phyloP scores from a whole-genome alignment of 2,797 vertebrate genomes.

The Anomalospiza imberbis region DNA sequence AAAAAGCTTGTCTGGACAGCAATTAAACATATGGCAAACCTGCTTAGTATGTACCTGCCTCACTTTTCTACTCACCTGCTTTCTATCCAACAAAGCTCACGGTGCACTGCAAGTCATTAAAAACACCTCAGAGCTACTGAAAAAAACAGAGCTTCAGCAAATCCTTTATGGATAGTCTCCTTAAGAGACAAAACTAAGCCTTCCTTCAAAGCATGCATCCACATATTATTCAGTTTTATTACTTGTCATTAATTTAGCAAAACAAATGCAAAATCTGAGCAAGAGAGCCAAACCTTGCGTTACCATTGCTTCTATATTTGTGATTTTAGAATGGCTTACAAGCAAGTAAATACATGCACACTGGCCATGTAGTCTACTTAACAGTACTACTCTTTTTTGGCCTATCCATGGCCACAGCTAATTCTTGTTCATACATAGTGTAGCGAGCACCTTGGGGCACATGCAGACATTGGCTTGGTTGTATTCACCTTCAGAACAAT shows the following conservation, averaged over 20 bases:
- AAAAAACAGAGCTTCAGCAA: not conserved
- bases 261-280: not conserved
- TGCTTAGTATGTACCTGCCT: not conserved
- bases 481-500: not conserved
- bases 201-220: not conserved
- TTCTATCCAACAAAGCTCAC: not conserved
- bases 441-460: rapidly evolving
- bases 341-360: not conserved
- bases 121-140: not conserved
- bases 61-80: not conserved
- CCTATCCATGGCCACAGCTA: not conserved
- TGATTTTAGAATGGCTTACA: not conserved
- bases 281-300: rapidly evolving
- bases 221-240: not conserved
- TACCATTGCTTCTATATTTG: not conserved
- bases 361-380: not conserved
- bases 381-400: not conserved
- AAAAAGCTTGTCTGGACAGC: not conserved
- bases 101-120: rapidly evolving
- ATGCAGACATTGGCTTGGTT: not conserved
- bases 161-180: not conserved
- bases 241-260: not conserved
- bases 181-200: not conserved
- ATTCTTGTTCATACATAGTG: not conserved
- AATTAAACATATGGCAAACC: not conserved